Percentiles rank a stretch among this genome's conserved stretches.
Conservation (phyloP, 2,797 vertebrate genomes). For the Dallia pectoralis region DNA sequence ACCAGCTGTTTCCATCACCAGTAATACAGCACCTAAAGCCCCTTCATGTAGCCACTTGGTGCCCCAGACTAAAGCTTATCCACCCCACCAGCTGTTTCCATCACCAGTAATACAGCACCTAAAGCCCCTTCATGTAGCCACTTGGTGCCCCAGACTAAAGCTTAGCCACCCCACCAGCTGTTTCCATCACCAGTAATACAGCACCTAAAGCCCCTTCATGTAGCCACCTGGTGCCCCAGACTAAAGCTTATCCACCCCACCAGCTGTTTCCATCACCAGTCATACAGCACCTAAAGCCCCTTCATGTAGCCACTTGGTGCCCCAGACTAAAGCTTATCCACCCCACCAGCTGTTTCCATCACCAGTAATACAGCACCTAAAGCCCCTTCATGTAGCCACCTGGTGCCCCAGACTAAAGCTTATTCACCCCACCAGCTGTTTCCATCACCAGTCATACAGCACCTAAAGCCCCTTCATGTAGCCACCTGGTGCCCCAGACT, state of each 20-base stretch:
- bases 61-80: too few relatives aligned
- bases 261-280: slow-evolving; percentile 17
- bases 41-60: background rate
- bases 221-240: background rate
- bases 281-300: slow-evolving; percentile 24
- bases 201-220: slow-evolving; percentile 22
- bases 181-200: slow-evolving; percentile 23
- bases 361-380: slow-evolving; percentile 26
- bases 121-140: slow-evolving; percentile 13
- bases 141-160: too few relatives aligned
- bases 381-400: slow-evolving; percentile 9
- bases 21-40: slow-evolving; percentile 27
- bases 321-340: too few relatives aligned
- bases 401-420: too few relatives aligned
- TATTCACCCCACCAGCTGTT: slow-evolving; percentile 11
- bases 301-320: slow-evolving; percentile 1
- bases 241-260: slow-evolving; percentile 8
- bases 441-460: slow-evolving; percentile 23
- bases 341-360: slow-evolving; percentile 12
- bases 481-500: background rate
- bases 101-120: slow-evolving; percentile 25
- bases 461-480: slow-evolving; percentile 20
- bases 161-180: slow-evolving; percentile 7
- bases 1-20: slow-evolving; percentile 11
- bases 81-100: slow-evolving; percentile 10